phyloP scores from a whole-genome alignment of 2,888 invertebrate genomes.

The Carabus problematicus region DNA sequence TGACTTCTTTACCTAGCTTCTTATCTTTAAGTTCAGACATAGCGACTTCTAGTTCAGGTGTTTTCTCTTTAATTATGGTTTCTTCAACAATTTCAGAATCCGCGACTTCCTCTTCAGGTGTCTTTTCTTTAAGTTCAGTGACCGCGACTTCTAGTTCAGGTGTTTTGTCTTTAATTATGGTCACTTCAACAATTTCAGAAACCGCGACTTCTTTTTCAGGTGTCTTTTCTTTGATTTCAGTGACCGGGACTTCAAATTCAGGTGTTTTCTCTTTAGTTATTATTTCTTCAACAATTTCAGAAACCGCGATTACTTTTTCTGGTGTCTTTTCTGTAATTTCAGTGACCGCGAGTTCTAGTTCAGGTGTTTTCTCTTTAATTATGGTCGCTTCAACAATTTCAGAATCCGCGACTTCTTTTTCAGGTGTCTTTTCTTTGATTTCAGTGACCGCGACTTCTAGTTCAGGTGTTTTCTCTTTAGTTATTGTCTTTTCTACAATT shows the following conservation, averaged over 20 bases:
- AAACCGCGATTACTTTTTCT: too few relatives aligned
- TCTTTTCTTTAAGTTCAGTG: conserved; percentile 1
- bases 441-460: background rate
- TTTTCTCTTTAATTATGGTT: too few relatives aligned
- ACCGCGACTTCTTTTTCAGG: conserved; percentile 20
- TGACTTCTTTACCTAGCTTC: background rate
- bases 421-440: background rate
- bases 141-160: too few relatives aligned
- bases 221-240: conserved; percentile 5
- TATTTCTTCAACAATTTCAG: background rate
- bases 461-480: too few relatives aligned
- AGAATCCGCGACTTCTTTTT: background rate
- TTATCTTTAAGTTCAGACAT: background rate
- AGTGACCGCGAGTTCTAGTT: too few relatives aligned
- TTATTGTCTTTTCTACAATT: too few relatives aligned
- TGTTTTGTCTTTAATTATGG: background rate
- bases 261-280: background rate
- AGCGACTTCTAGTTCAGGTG: background rate
- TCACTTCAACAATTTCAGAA: background rate
- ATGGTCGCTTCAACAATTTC: too few relatives aligned
- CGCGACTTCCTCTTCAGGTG: background rate
- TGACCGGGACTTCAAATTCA: background rate
- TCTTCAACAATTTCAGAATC: background rate
- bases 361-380: too few relatives aligned
- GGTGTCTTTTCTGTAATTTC: too few relatives aligned